Evolutionary conservation across 2,113 vertebrate species (phyloP).

Genomic region (Empidonax alnorum): DNA sequence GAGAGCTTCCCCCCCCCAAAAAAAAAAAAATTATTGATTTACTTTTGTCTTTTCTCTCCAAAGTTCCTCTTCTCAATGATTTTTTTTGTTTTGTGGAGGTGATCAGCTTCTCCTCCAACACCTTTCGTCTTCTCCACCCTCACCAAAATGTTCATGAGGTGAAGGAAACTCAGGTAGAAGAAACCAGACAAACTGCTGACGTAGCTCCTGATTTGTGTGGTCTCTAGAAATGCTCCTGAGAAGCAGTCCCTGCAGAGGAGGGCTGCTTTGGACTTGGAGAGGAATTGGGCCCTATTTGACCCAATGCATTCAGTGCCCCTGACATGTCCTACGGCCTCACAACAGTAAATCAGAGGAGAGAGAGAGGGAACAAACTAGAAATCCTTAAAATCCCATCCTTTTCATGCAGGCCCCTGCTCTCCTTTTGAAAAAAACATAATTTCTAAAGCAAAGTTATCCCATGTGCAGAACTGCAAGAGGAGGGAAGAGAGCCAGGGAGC

Average conservation of each 20-base stretch:
- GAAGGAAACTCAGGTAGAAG: neutral
- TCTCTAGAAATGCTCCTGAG: neutral
- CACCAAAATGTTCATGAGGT: neutral
- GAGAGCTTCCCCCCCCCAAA: neutral
- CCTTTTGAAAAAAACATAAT: neutral
- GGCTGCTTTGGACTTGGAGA: neutral
- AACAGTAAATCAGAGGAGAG: neutral
- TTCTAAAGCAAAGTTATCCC: neutral
- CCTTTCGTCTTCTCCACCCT: neutral
- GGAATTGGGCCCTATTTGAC: rapidly evolving
- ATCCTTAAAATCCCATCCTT: neutral
- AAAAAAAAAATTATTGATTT: neutral
- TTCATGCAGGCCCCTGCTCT: neutral
- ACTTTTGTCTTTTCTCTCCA: neutral
- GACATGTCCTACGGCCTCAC: neutral
- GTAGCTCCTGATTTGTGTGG: neutral
- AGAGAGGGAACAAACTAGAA: neutral
- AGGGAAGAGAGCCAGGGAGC: neutral
- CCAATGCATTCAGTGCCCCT: neutral
- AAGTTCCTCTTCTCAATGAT: neutral
- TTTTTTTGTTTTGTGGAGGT: neutral
- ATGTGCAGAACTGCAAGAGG: neutral
- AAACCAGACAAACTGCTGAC: neutral
- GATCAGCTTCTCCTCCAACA: neutral
- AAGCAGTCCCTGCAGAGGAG: neutral